Base-by-base conservation (phyloP, 2,113 vertebrate species). In the Tenrec ecaudatus region DNA sequence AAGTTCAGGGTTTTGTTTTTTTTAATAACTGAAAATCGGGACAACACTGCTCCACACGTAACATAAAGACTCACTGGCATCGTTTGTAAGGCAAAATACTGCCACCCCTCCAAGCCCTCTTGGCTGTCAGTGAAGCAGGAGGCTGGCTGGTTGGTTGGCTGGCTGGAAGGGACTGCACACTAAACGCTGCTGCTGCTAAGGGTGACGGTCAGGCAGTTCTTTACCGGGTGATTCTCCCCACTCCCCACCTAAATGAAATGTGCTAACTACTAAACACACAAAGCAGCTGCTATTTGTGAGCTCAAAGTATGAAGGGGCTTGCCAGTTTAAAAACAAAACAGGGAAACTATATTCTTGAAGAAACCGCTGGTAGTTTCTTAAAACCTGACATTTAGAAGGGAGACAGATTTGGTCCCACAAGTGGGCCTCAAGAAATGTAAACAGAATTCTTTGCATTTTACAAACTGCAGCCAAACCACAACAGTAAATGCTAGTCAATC, bases 391-490 rank as follows among this genome's bases (percentile, higher is more conserved):
- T 86, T 97, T 87, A 86, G 77, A 62, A 95, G 81, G 94, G 33
- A 87, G 82, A 95, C 86, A 88, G 82, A 95, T 69, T 88, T 94
- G 92, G 91, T 94, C 82, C 90, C 91, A 96, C 58, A 89, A 15
- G 25, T 94, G 85, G 88, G 94, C 92, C 94, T 95, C 86, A 43
- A 47, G 82, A 97, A 96, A 95, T 53, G 22, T 92, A 98, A 97
- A 97, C 92, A 17, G 71, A 97, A 96, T 96, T 97, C 88, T 20
- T 91, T 94, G 92, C 95, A 96, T 97, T 97, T 82, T 73, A 85
- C 90, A 90, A 90, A 77, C n/a, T 77, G 83, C 40, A 93, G 95
- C 96, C 96, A 98, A 97, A 96, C 96, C 96, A 97, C 96, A 97
- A 85, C 76, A 76, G 92, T 84, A 80, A 97, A 91, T 86, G 92